Percentiles rank a stretch among this genome's conserved stretches.
phyloP scores from a whole-genome alignment of 2,797 vertebrate species.

The Gambusia yucatana region DNA sequence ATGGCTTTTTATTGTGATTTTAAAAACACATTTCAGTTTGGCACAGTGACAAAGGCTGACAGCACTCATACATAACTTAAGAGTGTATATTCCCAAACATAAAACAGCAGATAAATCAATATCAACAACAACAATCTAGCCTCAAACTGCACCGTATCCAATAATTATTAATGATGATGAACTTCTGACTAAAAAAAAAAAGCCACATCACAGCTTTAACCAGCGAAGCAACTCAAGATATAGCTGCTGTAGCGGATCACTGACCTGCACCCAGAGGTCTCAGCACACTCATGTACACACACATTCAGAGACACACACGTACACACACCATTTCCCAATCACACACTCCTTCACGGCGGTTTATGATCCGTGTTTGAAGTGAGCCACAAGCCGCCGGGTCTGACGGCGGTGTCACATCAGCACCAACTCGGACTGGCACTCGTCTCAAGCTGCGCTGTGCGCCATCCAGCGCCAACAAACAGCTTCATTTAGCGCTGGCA shows the following conservation, averaged over 20 bases:
- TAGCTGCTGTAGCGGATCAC: neutral
- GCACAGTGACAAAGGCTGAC: neutral
- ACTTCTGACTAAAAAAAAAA: neutral
- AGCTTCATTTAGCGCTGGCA: neutral
- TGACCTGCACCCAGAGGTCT: constrained; percentile 4
- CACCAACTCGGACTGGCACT: constrained; percentile 33
- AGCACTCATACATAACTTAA: neutral
- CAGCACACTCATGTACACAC: neutral
- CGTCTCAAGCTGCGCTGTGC: constrained; percentile 27
- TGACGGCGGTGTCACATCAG: constrained; percentile 48
- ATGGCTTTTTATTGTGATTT: neutral
- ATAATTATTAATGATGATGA: neutral
- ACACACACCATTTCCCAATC: neutral
- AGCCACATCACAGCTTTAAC: neutral
- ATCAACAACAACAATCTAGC: neutral
- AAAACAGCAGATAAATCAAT: neutral
- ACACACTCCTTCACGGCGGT: constrained; percentile 5
- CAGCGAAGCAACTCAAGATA: neutral
- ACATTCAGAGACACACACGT: neutral
- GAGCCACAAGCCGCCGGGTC: constrained; percentile 30
- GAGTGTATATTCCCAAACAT: neutral
- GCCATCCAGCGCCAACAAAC: constrained; percentile 8
- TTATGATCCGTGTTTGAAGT: constrained; percentile 35
- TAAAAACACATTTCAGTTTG: neutral
- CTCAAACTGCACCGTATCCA: neutral